Evolutionary conservation across 2,888 invertebrate species (phyloP).

Genomic region (Cacoxenus indagator): DNA sequence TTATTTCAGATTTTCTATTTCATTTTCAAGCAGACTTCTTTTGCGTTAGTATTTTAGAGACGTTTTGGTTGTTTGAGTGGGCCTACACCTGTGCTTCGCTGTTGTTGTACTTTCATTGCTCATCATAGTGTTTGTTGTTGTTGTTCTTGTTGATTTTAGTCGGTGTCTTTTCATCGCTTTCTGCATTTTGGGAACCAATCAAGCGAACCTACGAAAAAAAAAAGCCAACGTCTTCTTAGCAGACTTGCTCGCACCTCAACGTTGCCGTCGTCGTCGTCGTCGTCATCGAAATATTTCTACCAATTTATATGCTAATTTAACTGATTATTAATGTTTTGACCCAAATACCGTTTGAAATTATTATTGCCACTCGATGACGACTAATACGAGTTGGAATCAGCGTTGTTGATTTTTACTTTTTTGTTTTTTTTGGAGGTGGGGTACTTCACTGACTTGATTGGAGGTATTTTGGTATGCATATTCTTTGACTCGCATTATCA

Average conservation of each 20-base stretch:
- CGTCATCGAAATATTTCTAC: conserved; percentile 41
- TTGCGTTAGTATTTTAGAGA: conserved; percentile 34
- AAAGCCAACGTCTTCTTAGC: conserved; percentile 12
- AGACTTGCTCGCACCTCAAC: background rate
- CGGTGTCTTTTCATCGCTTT: conserved; percentile 8
- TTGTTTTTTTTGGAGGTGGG: background rate
- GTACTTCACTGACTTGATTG: background rate
- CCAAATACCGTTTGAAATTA: conserved; percentile 66
- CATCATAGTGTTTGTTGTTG: conserved; percentile 19
- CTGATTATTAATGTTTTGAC: conserved; percentile 68
- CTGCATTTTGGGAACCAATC: conserved; percentile 34
- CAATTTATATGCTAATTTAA: conserved; percentile 63
- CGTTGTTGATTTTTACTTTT: background rate
- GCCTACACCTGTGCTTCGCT: conserved; percentile 40
- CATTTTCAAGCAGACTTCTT: conserved; percentile 34
- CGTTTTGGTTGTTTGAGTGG: background rate
- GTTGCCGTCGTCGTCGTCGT: background rate
- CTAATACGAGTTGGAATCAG: conserved; percentile 8
- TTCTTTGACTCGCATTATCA: background rate
- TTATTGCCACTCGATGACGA: conserved; percentile 43
- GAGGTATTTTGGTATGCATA: background rate
- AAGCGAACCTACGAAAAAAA: conserved; percentile 39
- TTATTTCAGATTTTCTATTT: conserved; percentile 42
- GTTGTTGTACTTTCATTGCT: conserved; percentile 40
- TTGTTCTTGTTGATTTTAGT: conserved; percentile 5